phyloP scores from a whole-genome alignment of 2,113 vertebrate species.

The Tachysurus vachellii region DNA sequence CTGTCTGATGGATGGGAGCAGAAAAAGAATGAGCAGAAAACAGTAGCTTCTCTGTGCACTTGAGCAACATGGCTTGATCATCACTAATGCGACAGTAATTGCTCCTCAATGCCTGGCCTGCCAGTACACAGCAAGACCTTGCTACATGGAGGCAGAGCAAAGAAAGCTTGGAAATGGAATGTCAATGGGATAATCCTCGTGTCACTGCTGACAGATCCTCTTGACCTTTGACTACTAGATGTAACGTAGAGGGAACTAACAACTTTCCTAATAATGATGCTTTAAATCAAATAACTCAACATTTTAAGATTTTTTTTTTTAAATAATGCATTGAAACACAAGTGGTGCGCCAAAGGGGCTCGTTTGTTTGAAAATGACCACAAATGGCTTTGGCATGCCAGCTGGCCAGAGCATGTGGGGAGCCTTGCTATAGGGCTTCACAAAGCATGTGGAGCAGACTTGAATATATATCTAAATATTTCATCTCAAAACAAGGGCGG shows the following conservation, averaged over 20 bases:
- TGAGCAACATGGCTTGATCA: slow-evolving; percentile 66
- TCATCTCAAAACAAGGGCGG: slow-evolving; percentile 51
- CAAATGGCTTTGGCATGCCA: slow-evolving; percentile 52
- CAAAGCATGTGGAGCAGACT: slow-evolving; percentile 11
- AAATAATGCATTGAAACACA: slow-evolving; percentile 21
- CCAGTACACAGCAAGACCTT: slow-evolving; percentile 65
- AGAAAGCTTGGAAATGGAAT: slow-evolving; percentile 76
- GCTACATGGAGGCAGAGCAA: slow-evolving; percentile 68
- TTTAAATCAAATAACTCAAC: slow-evolving; percentile 21
- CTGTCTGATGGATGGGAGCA: slow-evolving; percentile 39
- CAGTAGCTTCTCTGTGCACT: slow-evolving; percentile 56
- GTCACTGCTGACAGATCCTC: slow-evolving; percentile 76
- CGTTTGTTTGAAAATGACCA: slow-evolving; percentile 47
- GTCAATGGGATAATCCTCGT: slow-evolving; percentile 76
- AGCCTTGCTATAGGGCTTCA: slow-evolving; percentile 34
- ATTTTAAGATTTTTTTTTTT: slow-evolving; percentile 18
- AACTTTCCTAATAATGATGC: slow-evolving; percentile 59
- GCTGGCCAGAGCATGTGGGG: slow-evolving; percentile 37
- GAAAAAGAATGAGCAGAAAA: slow-evolving; percentile 47
- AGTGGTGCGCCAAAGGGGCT: slow-evolving; percentile 32
- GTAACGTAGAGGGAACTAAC: slow-evolving; percentile 68
- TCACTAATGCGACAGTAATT: slow-evolving; percentile 81
- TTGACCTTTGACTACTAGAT: slow-evolving; percentile 74
- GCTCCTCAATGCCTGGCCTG: slow-evolving; percentile 67
- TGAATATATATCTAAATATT: slow-evolving; percentile 51